Base-by-base conservation (phyloP, 2,113 vertebrate genomes). In the Xiphophorus hellerii region DNA sequence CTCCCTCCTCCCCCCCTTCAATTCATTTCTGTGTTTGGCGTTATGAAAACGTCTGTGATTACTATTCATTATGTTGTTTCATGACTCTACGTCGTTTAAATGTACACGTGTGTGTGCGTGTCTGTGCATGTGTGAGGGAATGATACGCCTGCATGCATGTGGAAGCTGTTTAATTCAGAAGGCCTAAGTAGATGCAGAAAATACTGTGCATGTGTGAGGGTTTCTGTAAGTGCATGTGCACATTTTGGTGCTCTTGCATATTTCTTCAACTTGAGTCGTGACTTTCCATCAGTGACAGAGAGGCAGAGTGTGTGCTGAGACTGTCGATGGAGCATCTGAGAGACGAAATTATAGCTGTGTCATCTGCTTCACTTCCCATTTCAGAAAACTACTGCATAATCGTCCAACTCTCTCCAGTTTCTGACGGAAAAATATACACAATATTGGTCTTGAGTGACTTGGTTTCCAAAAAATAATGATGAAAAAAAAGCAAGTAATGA, bases 321-420 rank as follows among this genome's bases (percentile, higher is more conserved):
- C 91, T 90, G 86, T 89, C 84, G 88, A 89, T 92, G 87, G 87
- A 93, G 88, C 88, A 89, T 90, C 88, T 83, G 80, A 93, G 88
- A 86, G 86, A 91, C 81, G 84, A 89, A 92, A 93, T 93, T 90
- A 90, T 90, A 89, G 89, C 88, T 90, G 88, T 92, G 91, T 92
- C 91, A 92, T 88, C 90, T 89, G 89, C 91, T 90, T 91, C 79
- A 84, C 73, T 89, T 90, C 84, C 85, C 69, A 39, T 86, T 88
- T 89, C 85, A 92, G 70, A 84, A 87, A 89, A 30, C 77, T 74
- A 81, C 78, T 80, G 83, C 80, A 88, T 91, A 90, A 88, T 90
- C 83, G 85, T 69, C 80, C 81, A 68, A 81, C 76, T 88, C 76
- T 76, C 87, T 77, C 67, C 83, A 76, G 28, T 87, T 88, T 82